Evolutionary conservation across 2,888 invertebrate genomes (phyloP), one percentile per base, ranked within the genome.

Genomic region (Oscheius sp.): DNA sequence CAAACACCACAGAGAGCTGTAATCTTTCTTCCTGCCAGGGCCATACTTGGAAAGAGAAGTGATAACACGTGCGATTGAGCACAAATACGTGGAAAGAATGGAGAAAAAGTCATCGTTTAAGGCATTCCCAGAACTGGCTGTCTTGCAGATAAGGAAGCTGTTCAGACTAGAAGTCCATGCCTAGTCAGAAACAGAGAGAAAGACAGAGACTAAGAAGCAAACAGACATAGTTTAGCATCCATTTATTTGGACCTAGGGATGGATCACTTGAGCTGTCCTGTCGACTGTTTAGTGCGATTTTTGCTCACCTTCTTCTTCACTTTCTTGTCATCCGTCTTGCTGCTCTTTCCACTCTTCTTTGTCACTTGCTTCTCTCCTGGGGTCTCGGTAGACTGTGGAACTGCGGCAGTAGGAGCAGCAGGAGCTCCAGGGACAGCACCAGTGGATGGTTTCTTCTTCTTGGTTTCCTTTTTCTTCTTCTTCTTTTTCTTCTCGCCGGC

Each of bases 11-110:
- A 63, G 47, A 32, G 11, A 48, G 47, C 21, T 32, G 33, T 48
- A 48, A 47, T 63, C 48, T 37, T 10, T n/a, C 48, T 9, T n/a
- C 63, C 63, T 47, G 32, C 63, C 21, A 3, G 42, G 42, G 48
- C 48, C 63, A 63, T 63, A 63, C 63, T 63, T 47, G 63, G 63
- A 63, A 42, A 42, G 42, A 42, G 47, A 21, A n/a, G 63, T 21
- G 63, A 63, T 63, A 63, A 63, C 29, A 63, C 48, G 35, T 60
- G 60, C 37, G 35, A 60, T 21, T 21, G 21, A 21, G 21, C 32
- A 60, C 53, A 53, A 53, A 53, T 42, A 42, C 42, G 42, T 42
- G 42, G 42, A 42, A 42, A 42, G 42, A 42, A 42, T 42, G 7
- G 42, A 42, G 42, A 7, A 7, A 42, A 42, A 42, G 42, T 42